Base-by-base conservation (phyloP, 1,140 invertebrate genomes). In the Branchinecta lynchi region DNA sequence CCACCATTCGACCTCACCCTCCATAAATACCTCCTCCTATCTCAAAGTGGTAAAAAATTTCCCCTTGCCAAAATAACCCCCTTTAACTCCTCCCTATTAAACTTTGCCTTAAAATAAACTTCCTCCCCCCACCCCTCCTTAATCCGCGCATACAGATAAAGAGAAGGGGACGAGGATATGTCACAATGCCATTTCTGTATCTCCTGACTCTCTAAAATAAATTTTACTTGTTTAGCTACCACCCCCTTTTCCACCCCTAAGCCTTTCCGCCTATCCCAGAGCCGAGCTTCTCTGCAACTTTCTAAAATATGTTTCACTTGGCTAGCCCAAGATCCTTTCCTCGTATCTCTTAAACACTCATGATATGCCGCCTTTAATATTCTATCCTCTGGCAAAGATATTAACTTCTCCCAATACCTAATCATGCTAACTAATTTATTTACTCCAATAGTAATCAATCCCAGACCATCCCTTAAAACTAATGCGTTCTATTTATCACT, bases 31-130 rank as follows among this genome's bases (percentile, higher is more conserved):
- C n/a, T 51, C n/a, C 46, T 51, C 46, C n/a, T 51, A 51, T 51
- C 46, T 51, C 46, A 51, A 9, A 51, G n/a, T 51, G 46, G 46
- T 51, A n/a, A 51, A 51, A 51, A 51, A n/a, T 51, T 51, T 51
- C 46, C 46, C n/a, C 46, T 51, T 51, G 46, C n/a, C 46, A 51
- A 51, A 9, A 51, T 51, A 9, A 51, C n/a, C 46, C 46, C 9
- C 46, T 51, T 51, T 51, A 51, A 51, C 46, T 51, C n/a, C 46
- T 51, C 46, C 46, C n/a, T 51, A 51, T 51, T 51, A 51, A 51
- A 51, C 46, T n/a, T 51, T 51, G 46, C 46, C 46, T 51, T 51
- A 51, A 51, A 51, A 51, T 51, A 51, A 51, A 51, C 9, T n/a
- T 9, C 46, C 46, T 51, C 46, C 9, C 46, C 46, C 46, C 46